These are phyloP conservation scores for Eilema depressum DNA, from an alignment of 2,888 invertebrate genomes.

Conservation along the genomic window DNA sequence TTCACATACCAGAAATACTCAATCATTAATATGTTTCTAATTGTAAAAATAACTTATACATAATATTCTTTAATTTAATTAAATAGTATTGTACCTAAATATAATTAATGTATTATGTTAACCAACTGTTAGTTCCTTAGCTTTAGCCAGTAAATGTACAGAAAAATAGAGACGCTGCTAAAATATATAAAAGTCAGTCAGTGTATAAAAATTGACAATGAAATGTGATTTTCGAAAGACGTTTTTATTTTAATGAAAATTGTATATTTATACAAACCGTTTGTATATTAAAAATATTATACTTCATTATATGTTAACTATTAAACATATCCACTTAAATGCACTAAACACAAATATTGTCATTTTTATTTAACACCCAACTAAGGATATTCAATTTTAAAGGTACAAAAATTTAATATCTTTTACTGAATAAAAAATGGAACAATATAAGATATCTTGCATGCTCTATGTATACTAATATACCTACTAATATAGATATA, in stretches of 20 bases:
- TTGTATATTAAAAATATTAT: background rate
- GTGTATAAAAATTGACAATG: background rate
- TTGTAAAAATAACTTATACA: background rate
- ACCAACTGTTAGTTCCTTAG: background rate
- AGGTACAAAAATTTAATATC: background rate
- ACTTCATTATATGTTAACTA: too few relatives aligned
- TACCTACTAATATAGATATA: background rate
- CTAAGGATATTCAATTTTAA: background rate
- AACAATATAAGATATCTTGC: background rate
- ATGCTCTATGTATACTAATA: background rate
- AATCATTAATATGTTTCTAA: background rate
- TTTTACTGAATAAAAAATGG: background rate
- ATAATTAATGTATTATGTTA: background rate
- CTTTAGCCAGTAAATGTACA: background rate
- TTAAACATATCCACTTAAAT: background rate
- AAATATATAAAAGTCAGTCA: background rate
- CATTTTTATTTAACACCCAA: background rate
- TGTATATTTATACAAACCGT: background rate
- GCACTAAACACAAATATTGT: background rate
- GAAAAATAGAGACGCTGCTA: background rate
- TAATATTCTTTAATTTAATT: too few relatives aligned
- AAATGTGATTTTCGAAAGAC: slow-evolving; percentile 3
- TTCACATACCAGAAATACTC: background rate
- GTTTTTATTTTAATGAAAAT: background rate
- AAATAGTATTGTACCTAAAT: background rate